A percentile compares a stretch with the other conserved stretches of the same genome.
Conservation (phyloP, 2,113 vertebrate genomes). For the Panthera tigris region DNA sequence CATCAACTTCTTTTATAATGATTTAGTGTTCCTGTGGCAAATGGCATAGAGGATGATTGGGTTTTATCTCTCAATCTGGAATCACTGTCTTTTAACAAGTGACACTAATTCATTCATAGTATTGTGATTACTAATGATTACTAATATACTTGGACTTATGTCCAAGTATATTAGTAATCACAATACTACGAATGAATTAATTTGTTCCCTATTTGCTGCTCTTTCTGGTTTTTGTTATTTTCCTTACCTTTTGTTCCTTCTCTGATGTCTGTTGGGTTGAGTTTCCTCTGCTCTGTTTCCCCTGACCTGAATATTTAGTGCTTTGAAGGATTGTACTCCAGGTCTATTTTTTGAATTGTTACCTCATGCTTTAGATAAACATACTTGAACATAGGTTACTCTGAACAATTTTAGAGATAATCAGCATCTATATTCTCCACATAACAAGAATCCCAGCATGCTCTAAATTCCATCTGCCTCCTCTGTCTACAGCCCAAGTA, state of each 20-base stretch:
- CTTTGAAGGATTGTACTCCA: neutral
- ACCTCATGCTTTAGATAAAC: neutral
- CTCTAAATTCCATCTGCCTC: slow-evolving; percentile 15
- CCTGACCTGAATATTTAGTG: neutral
- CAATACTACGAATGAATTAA: neutral
- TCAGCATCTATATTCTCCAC: neutral
- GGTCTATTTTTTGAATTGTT: neutral
- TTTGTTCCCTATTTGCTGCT: neutral
- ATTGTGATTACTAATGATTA: too few relatives aligned
- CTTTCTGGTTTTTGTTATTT: neutral
- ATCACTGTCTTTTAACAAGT: neutral
- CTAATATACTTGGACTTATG: neutral
- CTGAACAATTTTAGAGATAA: neutral
- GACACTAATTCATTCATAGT: neutral
- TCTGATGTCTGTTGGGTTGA: neutral
- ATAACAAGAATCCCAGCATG: neutral
- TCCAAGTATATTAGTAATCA: neutral
- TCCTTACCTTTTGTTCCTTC: neutral
- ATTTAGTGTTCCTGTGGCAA: neutral
- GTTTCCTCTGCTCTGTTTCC: neutral
- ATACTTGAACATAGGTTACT: neutral
- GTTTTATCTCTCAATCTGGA: neutral
- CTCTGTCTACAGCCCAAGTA: neutral
- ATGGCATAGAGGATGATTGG: neutral
- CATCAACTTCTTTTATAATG: neutral